A percentile compares a stretch with the other conserved stretches of the same genome.
Conservation (phyloP, 2,888 invertebrate genomes). For the Hirtodrosophila trivittata region DNA sequence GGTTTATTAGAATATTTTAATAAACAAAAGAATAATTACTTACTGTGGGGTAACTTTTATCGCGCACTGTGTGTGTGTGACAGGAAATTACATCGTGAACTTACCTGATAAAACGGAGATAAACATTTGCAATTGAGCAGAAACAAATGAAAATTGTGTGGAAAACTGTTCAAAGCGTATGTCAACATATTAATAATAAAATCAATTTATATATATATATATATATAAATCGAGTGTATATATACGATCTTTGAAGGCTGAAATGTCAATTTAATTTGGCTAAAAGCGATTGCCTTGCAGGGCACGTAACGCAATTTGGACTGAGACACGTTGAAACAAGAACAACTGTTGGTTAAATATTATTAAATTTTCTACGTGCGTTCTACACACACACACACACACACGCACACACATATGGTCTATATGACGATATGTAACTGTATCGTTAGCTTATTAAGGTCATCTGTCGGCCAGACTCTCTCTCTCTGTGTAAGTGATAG, state of each 20-base stretch:
- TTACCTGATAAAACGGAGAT: conserved; percentile 36
- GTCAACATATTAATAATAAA: conserved; percentile 30
- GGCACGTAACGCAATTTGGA: conserved; percentile 70
- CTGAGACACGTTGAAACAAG: conserved; percentile 60
- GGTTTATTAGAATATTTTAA: too few species aligned
- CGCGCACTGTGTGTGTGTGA: too few species aligned
- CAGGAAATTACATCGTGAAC: conserved; percentile 12
- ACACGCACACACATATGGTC: conserved; percentile 1
- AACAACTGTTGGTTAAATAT: conserved; percentile 56
- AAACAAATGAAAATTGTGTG: background rate
- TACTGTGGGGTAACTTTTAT: too few species aligned
- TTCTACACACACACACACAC: conserved; percentile 14
- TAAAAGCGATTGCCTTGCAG: conserved; percentile 60
- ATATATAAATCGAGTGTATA: background rate
- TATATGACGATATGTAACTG: conserved; percentile 8
- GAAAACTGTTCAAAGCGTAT: conserved; percentile 1
- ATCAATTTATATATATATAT: conserved; percentile 9
- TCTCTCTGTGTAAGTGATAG: conserved; percentile 24
- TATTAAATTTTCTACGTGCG: conserved; percentile 62
- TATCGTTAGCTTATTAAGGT: conserved; percentile 35
- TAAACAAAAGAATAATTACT: too few species aligned
- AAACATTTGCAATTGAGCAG: background rate
- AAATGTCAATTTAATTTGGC: conserved; percentile 72
- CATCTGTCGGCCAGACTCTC: too few species aligned
- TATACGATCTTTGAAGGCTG: conserved; percentile 10